phyloP scores from a whole-genome alignment of 1,140 invertebrate genomes.

The Chironomus striatipennis region DNA sequence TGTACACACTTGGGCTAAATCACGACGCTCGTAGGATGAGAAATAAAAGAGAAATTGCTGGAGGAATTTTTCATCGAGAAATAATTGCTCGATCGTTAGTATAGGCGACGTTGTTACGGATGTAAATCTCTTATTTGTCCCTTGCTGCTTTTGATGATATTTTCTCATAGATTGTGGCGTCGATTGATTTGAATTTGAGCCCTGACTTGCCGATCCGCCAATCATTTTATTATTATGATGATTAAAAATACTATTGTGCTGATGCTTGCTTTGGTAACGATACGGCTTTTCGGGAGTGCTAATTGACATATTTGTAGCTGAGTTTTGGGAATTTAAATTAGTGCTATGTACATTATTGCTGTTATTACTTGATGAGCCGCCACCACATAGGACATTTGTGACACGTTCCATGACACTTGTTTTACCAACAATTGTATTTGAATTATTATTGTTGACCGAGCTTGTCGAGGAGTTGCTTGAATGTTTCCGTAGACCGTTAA shows the following conservation, averaged over 20 bases:
- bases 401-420: slow-evolving; percentile 74
- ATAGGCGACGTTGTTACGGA: slow-evolving; percentile 35
- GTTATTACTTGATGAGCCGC: slow-evolving; percentile 37
- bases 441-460: not conserved
- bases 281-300: slow-evolving; percentile 46
- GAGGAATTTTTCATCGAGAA: slow-evolving; percentile 76
- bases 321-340: slow-evolving; percentile 38
- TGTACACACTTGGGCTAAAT: slow-evolving; percentile 71
- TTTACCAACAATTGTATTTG: slow-evolving; percentile 34
- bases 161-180: slow-evolving; percentile 25
- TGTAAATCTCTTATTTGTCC: slow-evolving; percentile 17
- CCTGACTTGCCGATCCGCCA: slow-evolving; percentile 27
- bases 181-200: slow-evolving; percentile 23
- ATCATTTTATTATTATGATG: slow-evolving; percentile 25
- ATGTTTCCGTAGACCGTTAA: slow-evolving; percentile 51
- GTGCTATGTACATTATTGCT: slow-evolving; percentile 33
- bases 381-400: slow-evolving; percentile 71
- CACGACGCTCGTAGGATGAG: slow-evolving; percentile 62
- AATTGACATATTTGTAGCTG: slow-evolving; percentile 36
- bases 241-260: slow-evolving; percentile 28
- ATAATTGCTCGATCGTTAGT: slow-evolving; percentile 63
- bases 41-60: slow-evolving; percentile 79
- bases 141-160: slow-evolving; percentile 26
- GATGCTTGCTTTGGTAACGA: slow-evolving; percentile 36
- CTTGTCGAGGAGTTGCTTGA: not conserved